Percentiles rank a stretch among this genome's conserved stretches.
Evolutionary conservation across 2,797 vertebrate genomes (phyloP).

Genomic region (Distichodus sexfasciatus): DNA sequence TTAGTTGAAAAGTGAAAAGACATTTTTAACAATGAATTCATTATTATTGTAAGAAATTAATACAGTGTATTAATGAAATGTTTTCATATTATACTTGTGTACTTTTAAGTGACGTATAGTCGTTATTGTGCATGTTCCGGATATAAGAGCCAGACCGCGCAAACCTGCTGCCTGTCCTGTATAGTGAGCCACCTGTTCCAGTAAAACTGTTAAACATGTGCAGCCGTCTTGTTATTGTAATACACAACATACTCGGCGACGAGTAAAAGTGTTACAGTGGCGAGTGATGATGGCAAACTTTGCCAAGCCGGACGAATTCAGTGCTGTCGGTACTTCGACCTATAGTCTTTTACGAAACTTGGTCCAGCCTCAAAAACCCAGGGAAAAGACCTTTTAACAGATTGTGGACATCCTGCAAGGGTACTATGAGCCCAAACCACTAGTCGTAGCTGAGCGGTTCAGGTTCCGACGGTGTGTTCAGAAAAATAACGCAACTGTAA

Average conservation of each 20-base stretch:
- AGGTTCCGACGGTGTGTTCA: conserved; percentile 24
- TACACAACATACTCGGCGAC: conserved; percentile 10
- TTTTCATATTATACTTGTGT: no score
- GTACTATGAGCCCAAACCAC: conserved; percentile 32
- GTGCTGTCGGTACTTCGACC: conserved; percentile 4
- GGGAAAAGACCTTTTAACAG: conserved; percentile 7
- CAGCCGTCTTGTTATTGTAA: no score
- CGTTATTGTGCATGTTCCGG: no score
- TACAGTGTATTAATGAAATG: no score
- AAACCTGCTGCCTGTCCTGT: no score
- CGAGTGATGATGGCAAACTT: conserved; percentile 3
- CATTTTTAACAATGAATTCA: no score
- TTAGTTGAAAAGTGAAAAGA: no score
- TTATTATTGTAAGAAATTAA: no score
- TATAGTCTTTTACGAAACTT: conserved; percentile 27
- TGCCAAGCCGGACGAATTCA: conserved; percentile 11
- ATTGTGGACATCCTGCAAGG: conserved; percentile 10
- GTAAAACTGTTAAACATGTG: no score
- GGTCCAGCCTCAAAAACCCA: conserved; percentile 19
- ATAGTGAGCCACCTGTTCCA: no score
- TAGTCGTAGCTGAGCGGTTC: conserved; percentile 32
- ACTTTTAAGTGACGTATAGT: no score
- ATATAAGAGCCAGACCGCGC: no score
- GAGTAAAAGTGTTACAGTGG: neutral
- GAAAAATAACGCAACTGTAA: conserved; percentile 12